A percentile compares a stretch with the other conserved stretches of the same genome.
Evolutionary conservation across 2,888 invertebrate genomes (phyloP).

Genomic region (Oithona nana): DNA sequence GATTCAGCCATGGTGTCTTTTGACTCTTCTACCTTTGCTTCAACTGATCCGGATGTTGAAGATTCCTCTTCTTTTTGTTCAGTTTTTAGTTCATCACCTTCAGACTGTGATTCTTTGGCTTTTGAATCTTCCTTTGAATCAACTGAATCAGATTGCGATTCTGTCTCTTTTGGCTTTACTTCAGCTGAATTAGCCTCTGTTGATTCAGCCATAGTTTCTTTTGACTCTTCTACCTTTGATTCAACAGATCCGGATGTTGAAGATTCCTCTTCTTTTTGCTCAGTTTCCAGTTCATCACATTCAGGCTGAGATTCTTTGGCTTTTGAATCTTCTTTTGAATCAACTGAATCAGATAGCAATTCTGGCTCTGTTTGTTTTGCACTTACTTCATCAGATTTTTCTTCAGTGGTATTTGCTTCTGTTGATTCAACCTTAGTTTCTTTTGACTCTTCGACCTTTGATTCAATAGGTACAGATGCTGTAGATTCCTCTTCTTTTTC

Average conservation of each 20-base stretch:
- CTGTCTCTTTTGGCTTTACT: background rate
- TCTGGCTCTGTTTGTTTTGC: background rate
- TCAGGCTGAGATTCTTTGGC: background rate
- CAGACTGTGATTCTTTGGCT: background rate
- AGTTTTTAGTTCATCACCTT: background rate
- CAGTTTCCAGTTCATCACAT: background rate
- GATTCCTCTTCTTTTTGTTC: background rate
- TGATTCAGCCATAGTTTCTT: background rate
- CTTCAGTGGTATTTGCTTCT: background rate
- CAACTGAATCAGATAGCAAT: background rate
- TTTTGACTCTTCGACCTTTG: conserved; percentile 19
- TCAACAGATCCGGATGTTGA: background rate
- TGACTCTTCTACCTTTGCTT: background rate
- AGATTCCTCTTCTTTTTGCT: background rate
- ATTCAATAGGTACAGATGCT: conserved; percentile 19
- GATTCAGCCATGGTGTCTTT: background rate
- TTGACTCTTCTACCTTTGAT: background rate
- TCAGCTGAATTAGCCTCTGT: background rate
- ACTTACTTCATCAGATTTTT: background rate
- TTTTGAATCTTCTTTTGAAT: background rate
- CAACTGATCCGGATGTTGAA: background rate
- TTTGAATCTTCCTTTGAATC: background rate
- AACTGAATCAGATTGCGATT: background rate
- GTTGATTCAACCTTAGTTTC: background rate
- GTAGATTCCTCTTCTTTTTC: conserved; percentile 17